Evolutionary conservation across 2,888 invertebrate species (phyloP), one percentile per base, ranked within the genome.

Genomic region (Elgonia sp.): DNA sequence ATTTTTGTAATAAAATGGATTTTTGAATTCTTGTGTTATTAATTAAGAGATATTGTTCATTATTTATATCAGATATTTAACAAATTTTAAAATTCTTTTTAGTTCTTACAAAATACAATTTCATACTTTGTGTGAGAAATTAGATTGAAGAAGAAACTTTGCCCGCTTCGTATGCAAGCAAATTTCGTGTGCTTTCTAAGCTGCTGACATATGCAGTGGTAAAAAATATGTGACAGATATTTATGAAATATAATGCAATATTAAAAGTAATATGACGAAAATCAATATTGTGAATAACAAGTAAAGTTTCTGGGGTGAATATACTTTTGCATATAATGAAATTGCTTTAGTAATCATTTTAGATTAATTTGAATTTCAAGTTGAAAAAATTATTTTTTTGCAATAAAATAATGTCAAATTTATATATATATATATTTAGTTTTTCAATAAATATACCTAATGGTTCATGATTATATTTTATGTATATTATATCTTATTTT

Each of bases 151-250:
- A 46, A 46, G 67, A 42, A 67, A 67, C 20, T 67, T 67, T 20
- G 42, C 67, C 42, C 21, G 42, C 29, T 67, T 67, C 46, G 20
- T 67, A 67, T 53, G 53, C 70, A 70, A 53, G 70, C 70, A 70
- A 70, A 53, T 70, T 53, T 70, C 53, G 37, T 70, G 37, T n/a
- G 37, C 70, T 53, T 70, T 70, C 53, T 53, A 37, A 70, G 29
- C 70, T 53, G 70, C 29, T 53, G 70, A 69, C 53, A 40, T 50
- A 37, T 53, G 53, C 29, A 70, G 14, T 37, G 21, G 42, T 53
- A 57, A 57, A 57, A 20, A 57, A 57, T 57, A 14, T 57, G 10
- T 57, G 57, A 57, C 57, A 57, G 20, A 57, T 57, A 57, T 57
- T 57, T 57, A 20, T 20, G 57, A 20, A 57, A 57, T 21, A 20